Conservation (phyloP, 2,797 vertebrate genomes). For the Rhinophrynus dorsalis region DNA sequence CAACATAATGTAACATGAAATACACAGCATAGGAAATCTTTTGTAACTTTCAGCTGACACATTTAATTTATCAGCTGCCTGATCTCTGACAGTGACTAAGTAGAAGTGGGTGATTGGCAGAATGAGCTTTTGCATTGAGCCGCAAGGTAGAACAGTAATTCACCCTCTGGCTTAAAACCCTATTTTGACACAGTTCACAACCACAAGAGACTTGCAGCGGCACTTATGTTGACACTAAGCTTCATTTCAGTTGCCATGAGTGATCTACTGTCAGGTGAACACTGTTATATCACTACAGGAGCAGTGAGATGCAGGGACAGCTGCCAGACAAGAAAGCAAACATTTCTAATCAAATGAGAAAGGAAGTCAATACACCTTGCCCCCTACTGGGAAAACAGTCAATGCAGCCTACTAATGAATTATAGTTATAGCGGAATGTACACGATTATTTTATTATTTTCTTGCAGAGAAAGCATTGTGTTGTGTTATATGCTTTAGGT, state of each 20-base stretch:
- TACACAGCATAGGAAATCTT: slow-evolving; percentile 18
- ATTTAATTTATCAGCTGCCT: slow-evolving; percentile 31
- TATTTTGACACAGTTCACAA: slow-evolving; percentile 48
- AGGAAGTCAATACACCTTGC: slow-evolving; percentile 31
- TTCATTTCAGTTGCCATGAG: slow-evolving; percentile 30
- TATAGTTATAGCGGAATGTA: neutral
- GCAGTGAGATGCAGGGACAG: slow-evolving; percentile 14
- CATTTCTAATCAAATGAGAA: slow-evolving; percentile 14
- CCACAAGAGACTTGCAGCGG: slow-evolving; percentile 31
- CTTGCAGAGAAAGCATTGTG: neutral
- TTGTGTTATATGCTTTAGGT: too few relatives aligned
- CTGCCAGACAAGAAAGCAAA: slow-evolving; percentile 37
- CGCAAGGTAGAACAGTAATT: slow-evolving; percentile 37
- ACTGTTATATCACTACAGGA: slow-evolving; percentile 17
- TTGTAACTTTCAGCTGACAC: slow-evolving; percentile 25
- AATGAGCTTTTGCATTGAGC: slow-evolving; percentile 19
- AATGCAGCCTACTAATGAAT: slow-evolving; percentile 37
- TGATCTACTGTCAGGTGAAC: slow-evolving; percentile 44
- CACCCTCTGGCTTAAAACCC: slow-evolving; percentile 40
- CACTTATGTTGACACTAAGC: slow-evolving; percentile 35
- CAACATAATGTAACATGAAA: slow-evolving; percentile 19
- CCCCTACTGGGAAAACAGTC: slow-evolving; percentile 24
- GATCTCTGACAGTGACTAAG: slow-evolving; percentile 44
- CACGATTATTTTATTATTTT: neutral
- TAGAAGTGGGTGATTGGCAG: slow-evolving; percentile 38